Evolutionary conservation across 2,113 vertebrate species (phyloP).

Genomic region (Ctenomys sociabilis): DNA sequence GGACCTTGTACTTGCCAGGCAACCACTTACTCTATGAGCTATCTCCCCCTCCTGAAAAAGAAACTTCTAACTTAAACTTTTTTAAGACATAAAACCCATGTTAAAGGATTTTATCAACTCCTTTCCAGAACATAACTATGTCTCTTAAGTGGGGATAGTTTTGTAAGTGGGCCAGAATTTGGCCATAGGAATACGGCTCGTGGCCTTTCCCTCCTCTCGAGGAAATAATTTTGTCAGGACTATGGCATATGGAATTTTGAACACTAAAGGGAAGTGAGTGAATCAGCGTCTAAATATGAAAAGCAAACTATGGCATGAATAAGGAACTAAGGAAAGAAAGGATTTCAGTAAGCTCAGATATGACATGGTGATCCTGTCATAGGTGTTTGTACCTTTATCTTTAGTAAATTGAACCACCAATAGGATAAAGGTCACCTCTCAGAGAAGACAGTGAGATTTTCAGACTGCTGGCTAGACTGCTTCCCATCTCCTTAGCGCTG

Average conservation of each 20-base stretch:
- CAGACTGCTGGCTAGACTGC: slow-evolving; percentile 80
- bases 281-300: slow-evolving; percentile 70
- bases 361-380: slow-evolving; percentile 77
- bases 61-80: not conserved
- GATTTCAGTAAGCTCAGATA: slow-evolving; percentile 71
- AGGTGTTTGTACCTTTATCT: slow-evolving; percentile 81
- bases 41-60: too few relatives aligned
- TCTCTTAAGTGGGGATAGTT: not conserved
- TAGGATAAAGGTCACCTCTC: slow-evolving; percentile 80
- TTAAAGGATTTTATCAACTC: slow-evolving; percentile 27
- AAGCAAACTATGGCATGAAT: slow-evolving; percentile 53
- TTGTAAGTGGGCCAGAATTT: not conserved
- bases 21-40: too few relatives aligned
- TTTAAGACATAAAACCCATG: slow-evolving; percentile 11
- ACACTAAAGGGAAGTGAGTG: slow-evolving; percentile 63
- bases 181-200: not conserved
- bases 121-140: not conserved
- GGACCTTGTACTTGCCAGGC: too few relatives aligned
- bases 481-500: slow-evolving; percentile 79
- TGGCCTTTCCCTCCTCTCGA: not conserved
- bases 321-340: slow-evolving; percentile 45
- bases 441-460: slow-evolving; percentile 78
- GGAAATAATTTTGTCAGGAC: not conserved
- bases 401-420: slow-evolving; percentile 82
- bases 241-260: slow-evolving; percentile 70